Base-by-base conservation (phyloP, 2,888 invertebrate species). In the Ischnura elegans region DNA sequence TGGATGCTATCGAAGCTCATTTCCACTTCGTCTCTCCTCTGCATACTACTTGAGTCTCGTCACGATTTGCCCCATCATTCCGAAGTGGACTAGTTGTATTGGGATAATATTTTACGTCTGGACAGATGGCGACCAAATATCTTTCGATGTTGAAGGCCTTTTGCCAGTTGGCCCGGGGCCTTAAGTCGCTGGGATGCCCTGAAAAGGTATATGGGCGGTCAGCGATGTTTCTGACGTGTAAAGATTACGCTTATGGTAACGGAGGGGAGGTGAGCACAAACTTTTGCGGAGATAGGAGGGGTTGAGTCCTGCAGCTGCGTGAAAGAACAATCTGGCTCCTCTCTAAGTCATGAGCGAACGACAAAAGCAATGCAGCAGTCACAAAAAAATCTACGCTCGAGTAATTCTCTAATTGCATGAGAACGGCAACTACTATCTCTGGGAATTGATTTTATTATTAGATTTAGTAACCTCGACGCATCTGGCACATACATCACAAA, bases 51-150 rank as follows among this genome's bases (percentile, higher is more conserved):
- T 36, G 43, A 42, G 61, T 61, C 61, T 61, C 43, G 61, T 90
- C 61, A 66, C 90, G 90, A 90, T 90, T 61, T 25, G 90, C 47
- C 66, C 43, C 66, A 90, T 90, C 90, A 90, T 61, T 21, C 47
- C 13, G 90, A 61, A 61, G 61, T 61, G 90, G 90, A 61, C 61
- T 90, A 43, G 45, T 90, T 43, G 90, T 45, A 61, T 55, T 90
- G 43, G 42, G 90, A 43, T 90, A 43, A 90, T 90, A 90, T 90
- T 90, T 90, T 66, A 90, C 42, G 61, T 25, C 47, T 61, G 51
- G 90, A 90, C 90, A 61, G 55, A 90, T 61, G 90, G 90, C 43
- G 90, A 90, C 90, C 90, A 90, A 43, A 90, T 46, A 46, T 46
- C 51, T 51, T 55, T 42, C 10, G 61, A n/a, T 61, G 90, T 90